Conservation (phyloP, 2,888 invertebrate species). For the Lumbricus terrestris region DNA sequence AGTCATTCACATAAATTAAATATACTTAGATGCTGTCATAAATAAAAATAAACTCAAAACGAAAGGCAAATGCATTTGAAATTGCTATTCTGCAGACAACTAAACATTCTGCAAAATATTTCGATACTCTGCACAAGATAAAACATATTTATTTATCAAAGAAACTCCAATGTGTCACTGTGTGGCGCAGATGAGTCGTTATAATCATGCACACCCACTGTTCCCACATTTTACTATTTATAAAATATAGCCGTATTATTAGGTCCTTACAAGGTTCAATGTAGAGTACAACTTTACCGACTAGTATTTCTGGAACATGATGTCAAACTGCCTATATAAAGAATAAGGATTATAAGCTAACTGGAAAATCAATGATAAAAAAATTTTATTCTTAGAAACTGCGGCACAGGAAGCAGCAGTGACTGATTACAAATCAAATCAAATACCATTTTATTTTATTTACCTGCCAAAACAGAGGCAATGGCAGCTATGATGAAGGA, state of each 20-base stretch:
- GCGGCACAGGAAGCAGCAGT: background rate
- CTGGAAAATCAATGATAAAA: background rate
- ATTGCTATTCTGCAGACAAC: background rate
- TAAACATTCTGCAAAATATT: background rate
- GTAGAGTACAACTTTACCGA: background rate
- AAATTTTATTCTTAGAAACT: background rate
- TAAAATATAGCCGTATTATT: background rate
- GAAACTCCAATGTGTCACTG: too few species aligned
- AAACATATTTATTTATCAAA: background rate
- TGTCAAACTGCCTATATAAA: background rate
- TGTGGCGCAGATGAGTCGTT: background rate
- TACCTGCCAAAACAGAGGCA: slow-evolving; percentile 61
- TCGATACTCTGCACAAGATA: background rate
- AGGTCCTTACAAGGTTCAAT: background rate
- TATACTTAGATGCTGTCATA: too few species aligned
- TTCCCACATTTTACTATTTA: background rate
- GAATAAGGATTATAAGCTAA: background rate
- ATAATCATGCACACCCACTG: background rate
- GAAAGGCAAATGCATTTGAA: background rate
- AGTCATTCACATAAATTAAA: too few species aligned
- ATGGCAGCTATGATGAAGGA: slow-evolving; percentile 71
- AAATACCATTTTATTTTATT: too few species aligned
- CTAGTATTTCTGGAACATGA: background rate
- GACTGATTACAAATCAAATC: too few species aligned
- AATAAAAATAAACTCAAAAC: too few species aligned